Percentiles rank a stretch among this genome's conserved stretches.
phyloP scores from a whole-genome alignment of 2,888 invertebrate species.

The Ochropacha duplaris region DNA sequence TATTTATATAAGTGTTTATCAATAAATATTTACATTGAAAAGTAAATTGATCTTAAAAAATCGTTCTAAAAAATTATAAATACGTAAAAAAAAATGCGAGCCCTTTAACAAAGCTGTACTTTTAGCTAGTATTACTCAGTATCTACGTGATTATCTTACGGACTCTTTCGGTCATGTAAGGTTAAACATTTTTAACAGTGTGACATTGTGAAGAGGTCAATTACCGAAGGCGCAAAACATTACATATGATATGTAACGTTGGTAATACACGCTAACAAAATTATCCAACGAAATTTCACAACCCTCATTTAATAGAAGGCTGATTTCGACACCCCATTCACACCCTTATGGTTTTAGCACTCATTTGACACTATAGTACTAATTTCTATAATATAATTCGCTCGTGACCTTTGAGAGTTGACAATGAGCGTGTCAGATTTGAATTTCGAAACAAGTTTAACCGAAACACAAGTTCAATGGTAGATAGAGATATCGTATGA shows the following conservation, averaged over 20 bases:
- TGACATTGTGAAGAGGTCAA: constrained; percentile 68
- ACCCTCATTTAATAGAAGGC: constrained; percentile 57
- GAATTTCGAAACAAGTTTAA: constrained; percentile 30
- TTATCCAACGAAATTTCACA: constrained; percentile 69
- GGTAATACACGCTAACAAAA: constrained; percentile 66
- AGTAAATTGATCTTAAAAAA: no score
- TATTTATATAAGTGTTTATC: no score
- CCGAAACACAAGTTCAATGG: constrained; percentile 67
- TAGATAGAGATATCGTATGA: constrained; percentile 29
- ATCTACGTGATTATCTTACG: neutral
- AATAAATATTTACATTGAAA: no score
- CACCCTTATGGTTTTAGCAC: constrained; percentile 53
- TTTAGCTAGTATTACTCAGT: no score
- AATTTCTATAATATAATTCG: constrained; percentile 56
- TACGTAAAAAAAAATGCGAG: no score
- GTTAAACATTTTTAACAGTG: constrained; percentile 48
- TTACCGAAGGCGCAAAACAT: constrained; percentile 59
- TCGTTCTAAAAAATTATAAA: no score
- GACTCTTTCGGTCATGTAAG: constrained; percentile 22
- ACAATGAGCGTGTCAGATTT: constrained; percentile 49
- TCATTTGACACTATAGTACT: constrained; percentile 55
- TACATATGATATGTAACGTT: constrained; percentile 63
- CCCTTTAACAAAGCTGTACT: no score
- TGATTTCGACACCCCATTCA: constrained; percentile 69
- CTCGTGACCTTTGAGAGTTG: constrained; percentile 53